Evolutionary conservation across 2,113 vertebrate species (phyloP).

Genomic region (Hylia prasina): DNA sequence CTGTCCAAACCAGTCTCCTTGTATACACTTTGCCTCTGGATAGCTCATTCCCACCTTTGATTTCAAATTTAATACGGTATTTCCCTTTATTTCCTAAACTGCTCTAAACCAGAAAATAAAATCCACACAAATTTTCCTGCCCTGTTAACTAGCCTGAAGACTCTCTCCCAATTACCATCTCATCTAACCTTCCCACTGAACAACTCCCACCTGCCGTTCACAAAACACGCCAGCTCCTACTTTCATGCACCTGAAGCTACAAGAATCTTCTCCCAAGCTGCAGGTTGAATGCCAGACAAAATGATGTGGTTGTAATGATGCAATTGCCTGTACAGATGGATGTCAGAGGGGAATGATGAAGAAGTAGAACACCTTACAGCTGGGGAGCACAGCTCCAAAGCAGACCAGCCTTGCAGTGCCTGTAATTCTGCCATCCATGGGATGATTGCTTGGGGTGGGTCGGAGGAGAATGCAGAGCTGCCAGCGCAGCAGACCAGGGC

Average conservation of each 20-base stretch:
- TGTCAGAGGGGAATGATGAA: neutral
- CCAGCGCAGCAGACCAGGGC: neutral
- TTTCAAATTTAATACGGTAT: neutral
- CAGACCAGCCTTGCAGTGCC: neutral
- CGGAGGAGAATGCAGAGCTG: fast-evolving
- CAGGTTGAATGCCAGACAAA: neutral
- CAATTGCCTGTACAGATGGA: neutral
- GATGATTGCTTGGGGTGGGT: neutral
- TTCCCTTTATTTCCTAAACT: neutral
- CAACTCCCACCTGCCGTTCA: neutral
- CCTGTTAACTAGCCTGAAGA: slow-evolving; percentile 7
- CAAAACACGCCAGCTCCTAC: neutral
- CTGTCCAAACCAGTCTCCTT: neutral
- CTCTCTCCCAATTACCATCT: slow-evolving; percentile 3
- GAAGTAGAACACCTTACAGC: neutral
- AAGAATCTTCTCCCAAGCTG: slow-evolving; percentile 9
- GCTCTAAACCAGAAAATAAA: neutral
- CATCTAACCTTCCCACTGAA: slow-evolving; percentile 4
- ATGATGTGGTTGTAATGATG: neutral
- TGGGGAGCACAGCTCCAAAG: neutral
- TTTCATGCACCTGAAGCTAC: slow-evolving; percentile 33
- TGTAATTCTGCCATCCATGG: neutral
- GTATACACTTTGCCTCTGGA: neutral
- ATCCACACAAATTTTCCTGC: neutral
- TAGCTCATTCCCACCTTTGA: neutral